Evolutionary conservation across 2,797 vertebrate genomes (phyloP), one percentile per base, ranked within the genome.

Genomic region (Rhinichthys osculus): DNA sequence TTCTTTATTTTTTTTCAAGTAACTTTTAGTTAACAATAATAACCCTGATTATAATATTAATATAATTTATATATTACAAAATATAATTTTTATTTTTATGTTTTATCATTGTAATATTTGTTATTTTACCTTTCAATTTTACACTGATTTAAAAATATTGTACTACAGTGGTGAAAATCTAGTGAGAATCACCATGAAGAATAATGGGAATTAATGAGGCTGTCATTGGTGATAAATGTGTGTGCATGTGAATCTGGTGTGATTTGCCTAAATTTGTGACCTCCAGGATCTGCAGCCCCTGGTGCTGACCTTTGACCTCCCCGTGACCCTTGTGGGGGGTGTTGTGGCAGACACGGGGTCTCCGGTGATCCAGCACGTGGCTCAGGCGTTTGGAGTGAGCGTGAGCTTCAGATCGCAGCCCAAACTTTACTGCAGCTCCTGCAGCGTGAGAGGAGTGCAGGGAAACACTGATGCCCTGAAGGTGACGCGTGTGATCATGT

Each of bases 271-370:
- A 7, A n/a, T 57, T 82, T 88, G 6, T 83, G 42, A 27, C 30
- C 30, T 69, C 44, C 66, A 96, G 96, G 95, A 96, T 52, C 93
- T 96, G 84, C 95, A 96, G 91, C 95, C 95, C 0, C 86, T 96
- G 86, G 94, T 93, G 38, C 87, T 96, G 91, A 95, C 93, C 84
- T 96, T 96, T 91, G 95, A 96, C 92, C 93, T 96, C 13, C 95
- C 95, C 0, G 92, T 94, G 78, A 93, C 92, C 78, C 85, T 95
- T 73, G 93, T 92, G n/a, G 92, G 94, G 11, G 95, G 94, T 90
- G 88, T 92, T 44, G 85, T 94, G 64, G 95, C 93, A 17, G 95
- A 96, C 30, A 91, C 91, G 0, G 90, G 92, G 44, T 95, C 95
- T 1, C 95, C 95, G 0, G 91, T 96, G 83, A 93, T 96, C 88